Conservation (phyloP, 1,140 invertebrate species). For the Zaprionus ornatus region DNA sequence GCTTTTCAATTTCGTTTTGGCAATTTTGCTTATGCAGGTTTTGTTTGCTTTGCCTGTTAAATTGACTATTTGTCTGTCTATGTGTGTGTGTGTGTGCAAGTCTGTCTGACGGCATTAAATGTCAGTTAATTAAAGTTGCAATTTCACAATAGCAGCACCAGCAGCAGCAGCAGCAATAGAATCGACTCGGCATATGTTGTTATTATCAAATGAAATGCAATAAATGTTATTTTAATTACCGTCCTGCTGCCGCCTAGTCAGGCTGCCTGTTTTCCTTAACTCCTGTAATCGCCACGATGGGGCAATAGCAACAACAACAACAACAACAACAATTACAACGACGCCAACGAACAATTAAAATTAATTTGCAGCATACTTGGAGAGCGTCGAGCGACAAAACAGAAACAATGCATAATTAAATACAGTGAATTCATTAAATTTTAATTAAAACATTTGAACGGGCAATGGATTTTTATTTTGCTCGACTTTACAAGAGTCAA, state of each 20-base stretch:
- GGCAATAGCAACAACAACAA: slow-evolving; percentile 8
- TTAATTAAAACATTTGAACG: slow-evolving; percentile 81
- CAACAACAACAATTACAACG: slow-evolving; percentile 23
- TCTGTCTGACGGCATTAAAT: slow-evolving; percentile 19
- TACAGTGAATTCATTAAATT: slow-evolving; percentile 80
- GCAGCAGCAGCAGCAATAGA: neutral
- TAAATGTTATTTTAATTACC: slow-evolving; percentile 75
- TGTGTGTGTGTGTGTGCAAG: slow-evolving; percentile 12
- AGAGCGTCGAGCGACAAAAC: slow-evolving; percentile 40
- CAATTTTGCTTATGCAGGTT: slow-evolving; percentile 43
- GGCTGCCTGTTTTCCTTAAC: slow-evolving; percentile 10
- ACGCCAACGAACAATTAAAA: slow-evolving; percentile 69
- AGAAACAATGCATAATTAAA: slow-evolving; percentile 78
- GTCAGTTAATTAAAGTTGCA: slow-evolving; percentile 62
- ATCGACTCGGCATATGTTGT: slow-evolving; percentile 29
- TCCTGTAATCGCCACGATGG: slow-evolving; percentile 48
- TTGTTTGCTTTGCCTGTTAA: slow-evolving; percentile 45
- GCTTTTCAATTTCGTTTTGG: slow-evolving; percentile 27
- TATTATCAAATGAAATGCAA: slow-evolving; percentile 59
- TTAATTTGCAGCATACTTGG: slow-evolving; percentile 70
- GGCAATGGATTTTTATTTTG: slow-evolving; percentile 76
- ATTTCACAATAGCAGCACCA: slow-evolving; percentile 3
- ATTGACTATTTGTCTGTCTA: slow-evolving; percentile 55
- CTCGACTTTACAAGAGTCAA: slow-evolving; percentile 44
- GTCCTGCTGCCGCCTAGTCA: neutral